These are phyloP conservation scores for Oligia fasciuncula DNA, from an alignment of 2,888 invertebrate species.

Conservation along the genomic window DNA sequence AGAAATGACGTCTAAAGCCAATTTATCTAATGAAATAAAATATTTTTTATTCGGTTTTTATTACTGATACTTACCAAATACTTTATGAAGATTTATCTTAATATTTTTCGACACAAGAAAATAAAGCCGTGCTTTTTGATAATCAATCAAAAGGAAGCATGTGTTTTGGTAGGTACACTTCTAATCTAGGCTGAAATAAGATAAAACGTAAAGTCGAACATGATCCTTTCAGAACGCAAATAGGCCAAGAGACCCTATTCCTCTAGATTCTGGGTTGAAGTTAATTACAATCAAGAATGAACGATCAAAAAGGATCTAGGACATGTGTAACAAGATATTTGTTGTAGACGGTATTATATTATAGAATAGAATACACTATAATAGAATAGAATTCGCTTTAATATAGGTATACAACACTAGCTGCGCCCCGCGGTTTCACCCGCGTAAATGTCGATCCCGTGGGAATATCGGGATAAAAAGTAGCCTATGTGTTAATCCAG, in stretches of 20 bases:
- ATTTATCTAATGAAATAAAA: background rate
- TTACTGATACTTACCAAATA: background rate
- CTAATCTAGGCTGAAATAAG: too few relatives aligned
- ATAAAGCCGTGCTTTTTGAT: background rate
- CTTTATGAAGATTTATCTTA: background rate
- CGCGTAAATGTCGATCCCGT: too few relatives aligned
- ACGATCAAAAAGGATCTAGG: background rate
- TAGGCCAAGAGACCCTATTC: background rate
- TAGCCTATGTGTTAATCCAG: too few relatives aligned
- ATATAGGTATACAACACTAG: too few relatives aligned
- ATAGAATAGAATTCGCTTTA: too few relatives aligned
- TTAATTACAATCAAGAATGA: conserved; percentile 7
- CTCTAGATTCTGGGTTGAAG: background rate
- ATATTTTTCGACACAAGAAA: background rate
- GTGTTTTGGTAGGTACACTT: background rate
- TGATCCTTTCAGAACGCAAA: background rate
- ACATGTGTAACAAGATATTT: background rate
- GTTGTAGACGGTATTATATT: background rate
- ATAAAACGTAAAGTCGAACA: background rate
- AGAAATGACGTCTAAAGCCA: background rate
- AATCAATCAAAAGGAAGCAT: background rate
- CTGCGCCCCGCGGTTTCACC: too few relatives aligned
- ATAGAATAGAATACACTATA: background rate
- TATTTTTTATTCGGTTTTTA: background rate
- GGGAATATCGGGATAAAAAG: too few relatives aligned